A percentile compares a stretch with the other conserved stretches of the same genome.
phyloP scores from a whole-genome alignment of 2,797 vertebrate species.

The Poecilia velifera region DNA sequence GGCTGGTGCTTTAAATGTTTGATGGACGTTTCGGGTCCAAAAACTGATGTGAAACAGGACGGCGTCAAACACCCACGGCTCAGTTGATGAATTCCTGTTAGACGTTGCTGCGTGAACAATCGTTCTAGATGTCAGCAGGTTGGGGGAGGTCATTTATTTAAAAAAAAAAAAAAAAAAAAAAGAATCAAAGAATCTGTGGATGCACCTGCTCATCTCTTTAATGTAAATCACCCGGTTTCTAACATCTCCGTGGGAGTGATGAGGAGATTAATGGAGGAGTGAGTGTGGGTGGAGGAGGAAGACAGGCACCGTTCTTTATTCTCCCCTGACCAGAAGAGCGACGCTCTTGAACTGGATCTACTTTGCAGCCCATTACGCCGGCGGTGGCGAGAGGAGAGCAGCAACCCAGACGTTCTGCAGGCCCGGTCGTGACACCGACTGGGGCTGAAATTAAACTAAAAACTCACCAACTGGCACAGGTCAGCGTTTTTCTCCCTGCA shows the following conservation, averaged over 20 bases:
- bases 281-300: constrained; percentile 7
- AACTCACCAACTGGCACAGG: not conserved
- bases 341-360: constrained; percentile 59
- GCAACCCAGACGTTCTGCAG: constrained; percentile 54
- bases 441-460: constrained; percentile 32
- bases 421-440: constrained; percentile 48
- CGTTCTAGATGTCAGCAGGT: not conserved
- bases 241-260: constrained; percentile 38
- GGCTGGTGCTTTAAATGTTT: not conserved
- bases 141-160: constrained; percentile 41
- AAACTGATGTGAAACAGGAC: constrained; percentile 7
- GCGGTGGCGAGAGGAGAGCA: constrained; percentile 46
- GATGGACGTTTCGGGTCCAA: not conserved
- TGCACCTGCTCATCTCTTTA: constrained; percentile 21
- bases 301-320: constrained; percentile 38
- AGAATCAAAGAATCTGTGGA: constrained; percentile 14
- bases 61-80: not conserved
- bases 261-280: constrained; percentile 59
- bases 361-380: constrained; percentile 70
- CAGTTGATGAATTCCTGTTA: constrained; percentile 37
- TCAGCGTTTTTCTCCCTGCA: constrained; percentile 9
- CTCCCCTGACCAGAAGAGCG: constrained; percentile 31
- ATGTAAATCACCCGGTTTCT: constrained; percentile 33
- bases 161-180: not conserved
- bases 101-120: constrained; percentile 6